These are phyloP conservation scores for Brachionus paranguensis DNA, from an alignment of 1,140 invertebrate genomes.

Conservation along the genomic window DNA sequence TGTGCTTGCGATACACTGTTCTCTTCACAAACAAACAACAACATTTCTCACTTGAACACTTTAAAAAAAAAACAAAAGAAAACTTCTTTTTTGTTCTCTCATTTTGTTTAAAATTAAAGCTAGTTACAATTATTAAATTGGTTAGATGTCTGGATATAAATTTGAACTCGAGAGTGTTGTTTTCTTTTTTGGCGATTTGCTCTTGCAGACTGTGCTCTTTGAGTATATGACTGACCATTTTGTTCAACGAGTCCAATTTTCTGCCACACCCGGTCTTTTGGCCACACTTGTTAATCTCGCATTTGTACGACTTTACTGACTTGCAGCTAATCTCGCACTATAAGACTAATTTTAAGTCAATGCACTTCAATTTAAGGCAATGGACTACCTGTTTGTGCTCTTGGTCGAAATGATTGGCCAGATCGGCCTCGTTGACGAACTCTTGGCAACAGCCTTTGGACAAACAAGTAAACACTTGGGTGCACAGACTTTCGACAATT, in stretches of 20 bases:
- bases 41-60: slow-evolving; percentile 12
- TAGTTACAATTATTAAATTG: background rate
- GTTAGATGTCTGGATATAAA: background rate
- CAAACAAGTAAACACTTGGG: background rate
- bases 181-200: background rate
- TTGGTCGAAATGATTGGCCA: background rate
- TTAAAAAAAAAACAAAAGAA: background rate
- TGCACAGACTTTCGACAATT: background rate
- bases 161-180: background rate
- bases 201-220: background rate
- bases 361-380: too few species aligned
- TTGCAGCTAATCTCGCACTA: background rate
- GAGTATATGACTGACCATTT: background rate
- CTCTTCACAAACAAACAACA: background rate
- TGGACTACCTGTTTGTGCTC: background rate
- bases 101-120: too few species aligned
- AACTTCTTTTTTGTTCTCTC: background rate
- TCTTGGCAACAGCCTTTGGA: background rate
- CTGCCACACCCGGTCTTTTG: background rate
- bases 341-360: background rate
- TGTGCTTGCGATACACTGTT: background rate
- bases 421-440: background rate
- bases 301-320: background rate
- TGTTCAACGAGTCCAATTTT: background rate
- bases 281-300: background rate